These are phyloP conservation scores for Mimas tiliae DNA, from an alignment of 2,888 invertebrate species.

Conservation along the genomic window DNA sequence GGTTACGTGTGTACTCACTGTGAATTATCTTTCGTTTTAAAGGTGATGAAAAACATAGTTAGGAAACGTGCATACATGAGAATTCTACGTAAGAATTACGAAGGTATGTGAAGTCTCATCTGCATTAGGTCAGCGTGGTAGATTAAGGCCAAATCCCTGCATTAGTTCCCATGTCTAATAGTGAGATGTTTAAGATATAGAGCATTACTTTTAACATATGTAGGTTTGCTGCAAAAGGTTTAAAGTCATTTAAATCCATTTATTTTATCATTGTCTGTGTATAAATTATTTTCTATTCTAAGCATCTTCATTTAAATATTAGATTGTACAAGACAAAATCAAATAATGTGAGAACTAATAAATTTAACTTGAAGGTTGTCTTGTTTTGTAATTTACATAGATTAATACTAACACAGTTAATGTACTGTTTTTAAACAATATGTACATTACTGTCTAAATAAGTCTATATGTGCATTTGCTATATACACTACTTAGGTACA, in stretches of 20 bases:
- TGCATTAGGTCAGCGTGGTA: too few relatives aligned
- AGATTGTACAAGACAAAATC: conserved; percentile 4
- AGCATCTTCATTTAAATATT: conserved; percentile 5
- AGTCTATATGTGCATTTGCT: neutral
- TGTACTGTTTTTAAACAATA: neutral
- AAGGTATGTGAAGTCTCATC: too few relatives aligned
- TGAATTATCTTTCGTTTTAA: too few relatives aligned
- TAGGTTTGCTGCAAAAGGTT: neutral
- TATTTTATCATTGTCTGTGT: neutral
- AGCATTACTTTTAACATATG: neutral
- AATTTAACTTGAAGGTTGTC: conserved; percentile 15
- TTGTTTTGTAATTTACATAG: conserved; percentile 8
- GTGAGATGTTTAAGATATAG: too few relatives aligned
- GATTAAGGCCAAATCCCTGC: too few relatives aligned
- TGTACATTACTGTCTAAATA: neutral
- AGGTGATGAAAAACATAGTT: too few relatives aligned
- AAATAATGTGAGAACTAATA: conserved; percentile 20
- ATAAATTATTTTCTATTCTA: neutral
- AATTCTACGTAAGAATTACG: too few relatives aligned
- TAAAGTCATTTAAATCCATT: neutral
- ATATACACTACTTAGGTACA: too few relatives aligned
- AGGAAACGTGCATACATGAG: too few relatives aligned
- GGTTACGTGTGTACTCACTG: too few relatives aligned
- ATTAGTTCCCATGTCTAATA: too few relatives aligned
- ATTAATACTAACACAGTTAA: neutral